phyloP scores from a whole-genome alignment of 2,797 vertebrate species.

The Bovichtus diacanthus region DNA sequence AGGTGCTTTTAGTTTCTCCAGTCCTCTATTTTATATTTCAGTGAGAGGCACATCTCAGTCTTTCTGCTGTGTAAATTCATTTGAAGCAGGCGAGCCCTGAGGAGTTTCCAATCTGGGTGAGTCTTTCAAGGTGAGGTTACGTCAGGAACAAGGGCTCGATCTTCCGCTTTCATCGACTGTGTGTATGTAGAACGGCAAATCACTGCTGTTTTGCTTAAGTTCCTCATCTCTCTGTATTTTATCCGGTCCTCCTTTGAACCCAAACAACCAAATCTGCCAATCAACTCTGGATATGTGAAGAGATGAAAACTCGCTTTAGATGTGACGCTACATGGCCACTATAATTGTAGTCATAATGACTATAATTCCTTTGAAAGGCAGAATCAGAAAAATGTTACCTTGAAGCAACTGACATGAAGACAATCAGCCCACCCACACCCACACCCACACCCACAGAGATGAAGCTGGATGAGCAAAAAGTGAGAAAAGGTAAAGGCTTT shows the following conservation, averaged over 20 bases:
- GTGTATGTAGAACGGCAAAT: constrained; percentile 6
- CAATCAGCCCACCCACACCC: constrained; percentile 3
- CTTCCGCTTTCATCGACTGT: constrained; percentile 19
- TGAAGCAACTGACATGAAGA: constrained; percentile 23
- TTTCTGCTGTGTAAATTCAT: constrained; percentile 38
- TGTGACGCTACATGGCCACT: constrained; percentile 15
- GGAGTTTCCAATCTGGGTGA: constrained; percentile 59
- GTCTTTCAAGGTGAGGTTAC: constrained; percentile 42
- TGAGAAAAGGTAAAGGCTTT: constrained; percentile 1
- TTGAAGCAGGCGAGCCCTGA: constrained; percentile 60
- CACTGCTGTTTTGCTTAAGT: background rate
- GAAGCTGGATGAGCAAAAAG: background rate
- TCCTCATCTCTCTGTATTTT: background rate
- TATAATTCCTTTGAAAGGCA: constrained; percentile 24
- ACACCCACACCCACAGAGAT: background rate
- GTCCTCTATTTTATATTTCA: constrained; percentile 54
- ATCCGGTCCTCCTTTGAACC: background rate
- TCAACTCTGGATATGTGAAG: background rate
- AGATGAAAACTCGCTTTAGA: constrained; percentile 6
- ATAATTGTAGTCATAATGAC: constrained; percentile 15
- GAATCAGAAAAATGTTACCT: constrained; percentile 17
- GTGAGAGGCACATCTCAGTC: constrained; percentile 26
- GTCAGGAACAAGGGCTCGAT: constrained; percentile 33
- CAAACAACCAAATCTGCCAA: constrained; percentile 16
- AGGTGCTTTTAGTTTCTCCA: constrained; percentile 64